Percentiles rank a stretch among this genome's conserved stretches.
Evolutionary conservation across 2,113 vertebrate species (phyloP).

Genomic region (Hiodon tergisus): DNA sequence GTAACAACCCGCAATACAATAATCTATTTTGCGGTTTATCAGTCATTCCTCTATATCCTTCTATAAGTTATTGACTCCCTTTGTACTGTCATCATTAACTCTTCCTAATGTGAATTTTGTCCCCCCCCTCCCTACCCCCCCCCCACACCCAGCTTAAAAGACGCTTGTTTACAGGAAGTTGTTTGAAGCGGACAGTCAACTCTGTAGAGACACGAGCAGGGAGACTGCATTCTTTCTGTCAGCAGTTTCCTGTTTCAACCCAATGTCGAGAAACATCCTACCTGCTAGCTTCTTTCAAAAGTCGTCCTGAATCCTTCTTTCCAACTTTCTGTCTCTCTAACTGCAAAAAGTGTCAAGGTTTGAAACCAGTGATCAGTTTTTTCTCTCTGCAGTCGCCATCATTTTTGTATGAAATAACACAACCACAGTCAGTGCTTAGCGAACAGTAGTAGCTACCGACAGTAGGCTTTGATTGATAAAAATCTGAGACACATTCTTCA

Average conservation of each 20-base stretch:
- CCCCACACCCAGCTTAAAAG: no score
- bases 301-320: neutral
- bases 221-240: constrained; percentile 65
- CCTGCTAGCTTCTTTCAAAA: constrained; percentile 21
- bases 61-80: no score
- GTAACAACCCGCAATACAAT: no score
- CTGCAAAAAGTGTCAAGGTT: neutral
- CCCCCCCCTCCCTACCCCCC: no score
- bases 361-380: neutral
- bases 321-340: neutral
- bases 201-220: constrained; percentile 56
- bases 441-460: neutral
- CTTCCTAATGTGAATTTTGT: no score
- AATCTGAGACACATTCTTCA: neutral
- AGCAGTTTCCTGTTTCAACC: constrained; percentile 65
- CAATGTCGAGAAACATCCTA: constrained; percentile 34
- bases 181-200: constrained; percentile 52
- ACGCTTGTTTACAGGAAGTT: constrained; percentile 72
- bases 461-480: neutral
- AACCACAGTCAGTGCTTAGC: neutral
- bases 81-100: no score
- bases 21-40: no score
- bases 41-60: no score
- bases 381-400: neutral
- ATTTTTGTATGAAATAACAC: neutral